These are phyloP conservation scores for Ctenodactylus gundi DNA, from an alignment of 2,113 vertebrate genomes.

Conservation along the genomic window DNA sequence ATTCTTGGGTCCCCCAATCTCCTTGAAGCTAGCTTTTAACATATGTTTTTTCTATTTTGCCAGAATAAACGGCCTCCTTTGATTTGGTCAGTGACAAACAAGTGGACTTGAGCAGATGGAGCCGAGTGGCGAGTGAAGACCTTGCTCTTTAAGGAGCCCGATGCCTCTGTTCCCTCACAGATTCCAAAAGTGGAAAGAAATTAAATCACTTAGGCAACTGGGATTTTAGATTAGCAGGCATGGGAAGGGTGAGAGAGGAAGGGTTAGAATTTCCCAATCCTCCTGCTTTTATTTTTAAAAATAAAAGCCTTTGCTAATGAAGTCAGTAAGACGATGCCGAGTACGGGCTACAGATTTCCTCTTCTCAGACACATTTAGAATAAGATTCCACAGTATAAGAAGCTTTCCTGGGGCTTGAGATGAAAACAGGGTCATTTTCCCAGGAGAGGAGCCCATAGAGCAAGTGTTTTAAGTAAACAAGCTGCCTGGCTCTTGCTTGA, in stretches of 20 bases:
- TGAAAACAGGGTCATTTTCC: slow-evolving; percentile 76
- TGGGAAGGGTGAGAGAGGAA: background rate
- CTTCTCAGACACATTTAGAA: slow-evolving; percentile 54
- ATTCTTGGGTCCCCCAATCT: too few species aligned
- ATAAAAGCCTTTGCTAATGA: background rate
- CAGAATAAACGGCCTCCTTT: too few species aligned
- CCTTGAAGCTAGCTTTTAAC: too few species aligned
- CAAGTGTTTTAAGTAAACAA: slow-evolving; percentile 73
- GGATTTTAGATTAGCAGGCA: background rate
- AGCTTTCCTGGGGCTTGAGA: slow-evolving; percentile 65
- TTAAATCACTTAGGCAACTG: background rate
- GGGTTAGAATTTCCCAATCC: background rate
- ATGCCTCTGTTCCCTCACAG: background rate
- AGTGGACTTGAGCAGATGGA: too few species aligned
- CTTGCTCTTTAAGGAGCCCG: too few species aligned
- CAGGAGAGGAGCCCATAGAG: slow-evolving; percentile 68
- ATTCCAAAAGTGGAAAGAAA: background rate
- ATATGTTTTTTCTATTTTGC: too few species aligned
- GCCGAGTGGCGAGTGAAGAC: too few species aligned
- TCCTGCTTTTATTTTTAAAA: background rate
- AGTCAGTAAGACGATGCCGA: background rate
- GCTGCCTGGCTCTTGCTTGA: slow-evolving; percentile 58
- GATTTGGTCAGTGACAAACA: too few species aligned
- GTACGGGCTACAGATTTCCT: background rate
- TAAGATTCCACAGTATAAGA: slow-evolving; percentile 66